Evolutionary conservation across 2,888 invertebrate genomes (phyloP).

Genomic region (Ganaspis brasiliensis): DNA sequence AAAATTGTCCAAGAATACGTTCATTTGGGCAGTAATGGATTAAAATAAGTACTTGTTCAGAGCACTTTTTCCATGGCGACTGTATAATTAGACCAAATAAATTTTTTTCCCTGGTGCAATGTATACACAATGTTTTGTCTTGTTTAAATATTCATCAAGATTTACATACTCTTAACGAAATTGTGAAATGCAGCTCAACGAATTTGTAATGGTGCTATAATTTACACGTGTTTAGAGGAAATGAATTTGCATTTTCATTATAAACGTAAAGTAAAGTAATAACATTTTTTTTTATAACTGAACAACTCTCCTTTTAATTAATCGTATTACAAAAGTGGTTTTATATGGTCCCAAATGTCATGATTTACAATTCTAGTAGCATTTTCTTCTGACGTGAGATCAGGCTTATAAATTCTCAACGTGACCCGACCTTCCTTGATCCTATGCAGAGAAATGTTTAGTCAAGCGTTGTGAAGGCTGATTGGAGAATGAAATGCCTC

Average conservation of each 20-base stretch:
- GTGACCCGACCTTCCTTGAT: constrained; percentile 36
- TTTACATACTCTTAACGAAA: background rate
- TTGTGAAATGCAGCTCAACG: background rate
- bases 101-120: too few relatives aligned
- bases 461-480: constrained; percentile 20
- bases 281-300: background rate
- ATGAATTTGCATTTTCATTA: constrained; percentile 6
- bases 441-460: constrained; percentile 35
- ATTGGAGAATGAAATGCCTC: background rate
- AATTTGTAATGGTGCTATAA: background rate
- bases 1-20: too few relatives aligned
- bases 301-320: constrained; percentile 19
- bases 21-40: too few relatives aligned
- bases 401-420: constrained; percentile 36
- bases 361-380: constrained; percentile 41
- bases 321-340: constrained; percentile 18
- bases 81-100: too few relatives aligned
- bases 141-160: background rate
- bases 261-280: background rate
- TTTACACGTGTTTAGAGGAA: background rate
- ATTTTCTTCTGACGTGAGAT: constrained; percentile 39
- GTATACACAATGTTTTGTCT: too few relatives aligned
- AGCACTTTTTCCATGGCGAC: too few relatives aligned
- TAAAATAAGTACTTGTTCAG: too few relatives aligned
- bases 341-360: constrained; percentile 36